Conservation (phyloP, 2,797 vertebrate genomes). For the Rhadinocentrus ornatus region DNA sequence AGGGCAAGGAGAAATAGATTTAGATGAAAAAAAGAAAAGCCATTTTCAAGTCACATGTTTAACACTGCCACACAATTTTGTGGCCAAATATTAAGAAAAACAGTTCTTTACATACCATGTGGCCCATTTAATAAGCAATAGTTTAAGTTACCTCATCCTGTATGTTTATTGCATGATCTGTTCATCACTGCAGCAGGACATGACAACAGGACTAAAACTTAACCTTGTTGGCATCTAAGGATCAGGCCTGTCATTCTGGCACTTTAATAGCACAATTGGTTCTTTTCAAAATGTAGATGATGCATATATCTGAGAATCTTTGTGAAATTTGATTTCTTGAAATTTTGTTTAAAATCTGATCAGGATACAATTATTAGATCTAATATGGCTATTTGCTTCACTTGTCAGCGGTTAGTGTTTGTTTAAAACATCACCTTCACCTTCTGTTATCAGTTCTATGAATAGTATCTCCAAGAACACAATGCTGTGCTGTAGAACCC, state of each 20-base stretch:
- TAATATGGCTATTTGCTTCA: constrained; percentile 72
- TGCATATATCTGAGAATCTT: constrained; percentile 39
- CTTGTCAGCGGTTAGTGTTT: constrained; percentile 67
- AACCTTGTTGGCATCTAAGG: constrained; percentile 49
- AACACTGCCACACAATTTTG: constrained; percentile 53
- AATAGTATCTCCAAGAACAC: constrained; percentile 86
- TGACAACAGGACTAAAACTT: constrained; percentile 22
- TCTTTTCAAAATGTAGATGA: constrained; percentile 60
- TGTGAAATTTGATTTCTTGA: constrained; percentile 63
- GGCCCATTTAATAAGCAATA: constrained; percentile 72
- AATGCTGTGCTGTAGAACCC: constrained; percentile 82
- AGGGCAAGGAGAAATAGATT: constrained; percentile 41
- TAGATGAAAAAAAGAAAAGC: constrained; percentile 73
- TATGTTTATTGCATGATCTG: constrained; percentile 53
- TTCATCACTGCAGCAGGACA: constrained; percentile 50
- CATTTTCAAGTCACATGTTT: constrained; percentile 69
- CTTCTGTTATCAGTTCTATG: constrained; percentile 80
- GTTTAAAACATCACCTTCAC: constrained; percentile 71
- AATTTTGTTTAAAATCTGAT: constrained; percentile 60
- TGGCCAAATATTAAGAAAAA: constrained; percentile 62
- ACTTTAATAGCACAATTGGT: constrained; percentile 46
- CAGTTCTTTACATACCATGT: constrained; percentile 72
- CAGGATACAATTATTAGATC: constrained; percentile 71
- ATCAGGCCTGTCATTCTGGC: constrained; percentile 53
- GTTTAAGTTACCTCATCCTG: constrained; percentile 57